Base-by-base conservation (phyloP, 1,140 invertebrate species). In the Hormaphis cornu region DNA sequence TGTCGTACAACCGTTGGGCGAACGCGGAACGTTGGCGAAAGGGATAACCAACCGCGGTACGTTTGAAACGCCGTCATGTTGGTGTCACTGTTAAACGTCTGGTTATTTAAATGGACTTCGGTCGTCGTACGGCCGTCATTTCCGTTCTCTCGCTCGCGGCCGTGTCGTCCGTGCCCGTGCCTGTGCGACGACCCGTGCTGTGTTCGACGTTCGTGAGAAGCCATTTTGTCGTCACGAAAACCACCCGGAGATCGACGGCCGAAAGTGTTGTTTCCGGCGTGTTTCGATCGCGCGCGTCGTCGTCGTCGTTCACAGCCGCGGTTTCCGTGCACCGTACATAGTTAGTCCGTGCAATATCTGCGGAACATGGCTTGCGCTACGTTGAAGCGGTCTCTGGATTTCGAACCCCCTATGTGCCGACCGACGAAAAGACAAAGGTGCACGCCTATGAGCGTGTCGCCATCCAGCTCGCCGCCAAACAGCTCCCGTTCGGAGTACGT, bases 291-390 rank as follows among this genome's bases (percentile, higher is more conserved):
- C 18, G 7, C n/a, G n/a, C n/a, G n/a, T n/a, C n/a, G n/a, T n/a
- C n/a, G n/a, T n/a, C n/a, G n/a, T n/a, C n/a, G n/a, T n/a, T n/a
- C n/a, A n/a, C n/a, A n/a, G n/a, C n/a, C n/a, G n/a, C n/a, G n/a
- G n/a, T n/a, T n/a, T n/a, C n/a, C n/a, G n/a, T n/a, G n/a, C n/a
- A n/a, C n/a, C n/a, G n/a, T n/a, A n/a, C n/a, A n/a, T n/a, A n/a
- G n/a, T n/a, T n/a, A n/a, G n/a, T n/a, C 12, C 12, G 28, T 30
- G 10, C 12, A 50, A 30, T 10, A 33, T 20, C 61, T n/a, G n/a
- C 16, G n/a, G 22, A 30, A 59, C 35, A 96, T 96, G 93, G 93
- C 93, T 82, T 96, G 93, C 83, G 92, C 91, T 80, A 95, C 93
- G 75, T 82, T 95, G 70, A 97, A 96, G 83, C 85, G 93, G 78